A percentile compares a stretch with the other conserved stretches of the same genome.
Conservation (phyloP, 2,888 invertebrate genomes). For the Theodoxus fluviatilis region DNA sequence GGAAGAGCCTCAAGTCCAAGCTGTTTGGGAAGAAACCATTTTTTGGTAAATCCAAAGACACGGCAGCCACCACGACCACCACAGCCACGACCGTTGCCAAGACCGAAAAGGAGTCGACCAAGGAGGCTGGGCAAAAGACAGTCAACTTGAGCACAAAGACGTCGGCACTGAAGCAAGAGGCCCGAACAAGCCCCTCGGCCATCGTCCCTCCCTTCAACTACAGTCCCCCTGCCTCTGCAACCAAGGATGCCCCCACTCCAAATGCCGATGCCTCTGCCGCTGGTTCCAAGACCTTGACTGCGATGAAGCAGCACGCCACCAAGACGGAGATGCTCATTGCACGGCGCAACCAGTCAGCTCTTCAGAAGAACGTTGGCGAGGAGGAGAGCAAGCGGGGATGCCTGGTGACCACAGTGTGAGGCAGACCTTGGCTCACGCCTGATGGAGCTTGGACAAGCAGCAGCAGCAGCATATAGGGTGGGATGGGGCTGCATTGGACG, state of each 20-base stretch:
- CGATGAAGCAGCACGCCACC: slow-evolving; percentile 41
- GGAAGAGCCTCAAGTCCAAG: slow-evolving; percentile 31
- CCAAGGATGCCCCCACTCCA: not conserved
- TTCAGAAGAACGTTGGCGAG: slow-evolving; percentile 25
- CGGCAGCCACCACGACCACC: not conserved
- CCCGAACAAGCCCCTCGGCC: slow-evolving; percentile 55
- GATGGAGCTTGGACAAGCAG: not conserved
- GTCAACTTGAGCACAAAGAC: slow-evolving; percentile 26
- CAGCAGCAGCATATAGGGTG: no score
- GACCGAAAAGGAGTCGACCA: not conserved
- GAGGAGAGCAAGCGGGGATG: slow-evolving; percentile 31
- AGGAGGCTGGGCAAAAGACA: slow-evolving; percentile 14
- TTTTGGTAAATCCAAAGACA: slow-evolving; percentile 20
- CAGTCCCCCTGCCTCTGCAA: slow-evolving; percentile 56
- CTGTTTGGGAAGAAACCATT: slow-evolving; percentile 28
- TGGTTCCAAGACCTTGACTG: slow-evolving; percentile 8
- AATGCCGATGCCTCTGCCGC: not conserved
- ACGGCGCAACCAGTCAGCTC: slow-evolving; percentile 43
- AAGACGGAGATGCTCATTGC: slow-evolving; percentile 63
- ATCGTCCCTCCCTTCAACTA: slow-evolving; percentile 69
- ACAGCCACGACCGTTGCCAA: not conserved
- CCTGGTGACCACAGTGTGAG: slow-evolving; percentile 40
- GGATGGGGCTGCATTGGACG: no score
- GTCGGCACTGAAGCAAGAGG: slow-evolving; percentile 26
- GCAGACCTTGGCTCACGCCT: not conserved